These are phyloP conservation scores for Anastatus disparis DNA, from an alignment of 1,140 invertebrate species.

Conservation along the genomic window DNA sequence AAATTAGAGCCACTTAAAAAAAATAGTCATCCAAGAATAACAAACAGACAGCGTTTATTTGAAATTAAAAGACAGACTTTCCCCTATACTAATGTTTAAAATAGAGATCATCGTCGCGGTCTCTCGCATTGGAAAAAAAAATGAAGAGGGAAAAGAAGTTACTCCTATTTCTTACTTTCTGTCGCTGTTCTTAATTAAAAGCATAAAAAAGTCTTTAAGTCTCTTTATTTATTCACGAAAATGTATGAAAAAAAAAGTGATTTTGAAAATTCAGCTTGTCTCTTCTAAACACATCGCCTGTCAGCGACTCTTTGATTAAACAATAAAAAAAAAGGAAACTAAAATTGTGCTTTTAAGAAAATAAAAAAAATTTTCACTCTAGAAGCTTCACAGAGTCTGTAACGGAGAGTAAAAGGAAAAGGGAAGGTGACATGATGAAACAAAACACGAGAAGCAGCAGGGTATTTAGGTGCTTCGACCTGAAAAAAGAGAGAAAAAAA, in stretches of 20 bases:
- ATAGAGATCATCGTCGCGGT: slow-evolving; percentile 26
- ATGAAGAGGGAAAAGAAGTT: too few species aligned
- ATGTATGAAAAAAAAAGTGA: too few species aligned
- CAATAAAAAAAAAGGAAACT: not conserved
- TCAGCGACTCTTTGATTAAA: slow-evolving; percentile 25
- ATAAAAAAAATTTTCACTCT: slow-evolving; percentile 11
- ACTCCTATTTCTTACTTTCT: not conserved
- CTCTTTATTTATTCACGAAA: too few species aligned
- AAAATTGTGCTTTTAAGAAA: not conserved
- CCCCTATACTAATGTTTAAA: slow-evolving; percentile 5
- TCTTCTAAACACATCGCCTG: slow-evolving; percentile 17
- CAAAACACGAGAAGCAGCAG: not conserved
- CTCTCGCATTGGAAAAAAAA: too few species aligned
- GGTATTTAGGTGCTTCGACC: not conserved
- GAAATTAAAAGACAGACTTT: slow-evolving; percentile 8
- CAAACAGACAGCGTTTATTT: not conserved
- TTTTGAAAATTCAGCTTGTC: not conserved
- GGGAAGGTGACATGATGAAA: not conserved
- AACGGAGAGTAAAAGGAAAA: not conserved
- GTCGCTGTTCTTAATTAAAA: slow-evolving; percentile 37
- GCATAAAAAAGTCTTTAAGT: slow-evolving; percentile 5
- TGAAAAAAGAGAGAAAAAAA: not conserved
- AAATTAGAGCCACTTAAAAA: not conserved
- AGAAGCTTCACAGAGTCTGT: not conserved
- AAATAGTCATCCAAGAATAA: not conserved